A percentile compares a stretch with the other conserved stretches of the same genome.
Evolutionary conservation across 35 echinoderm and acorn worm species (phyloP).

Genomic region (Apostichopus californicus): DNA sequence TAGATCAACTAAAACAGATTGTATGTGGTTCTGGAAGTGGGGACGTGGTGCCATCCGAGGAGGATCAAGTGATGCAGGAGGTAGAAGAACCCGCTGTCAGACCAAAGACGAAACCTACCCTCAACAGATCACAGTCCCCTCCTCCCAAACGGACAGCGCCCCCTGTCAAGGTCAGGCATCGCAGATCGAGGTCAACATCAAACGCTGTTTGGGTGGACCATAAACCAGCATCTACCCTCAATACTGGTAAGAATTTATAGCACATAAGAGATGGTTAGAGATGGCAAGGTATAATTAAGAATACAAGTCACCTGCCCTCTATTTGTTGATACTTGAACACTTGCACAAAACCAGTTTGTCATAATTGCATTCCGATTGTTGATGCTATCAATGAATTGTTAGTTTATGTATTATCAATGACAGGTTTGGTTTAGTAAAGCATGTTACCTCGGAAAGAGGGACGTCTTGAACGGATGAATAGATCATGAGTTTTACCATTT

Average conservation of each 20-base stretch:
- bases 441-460: too few relatives aligned
- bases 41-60: not conserved
- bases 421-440: too few relatives aligned
- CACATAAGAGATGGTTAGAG: too few relatives aligned
- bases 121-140: conserved; percentile 80
- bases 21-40: conserved; percentile 69
- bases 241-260: conserved; percentile 68
- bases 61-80: not conserved
- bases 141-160: conserved; percentile 58
- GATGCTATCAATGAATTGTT: too few relatives aligned
- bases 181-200: conserved; percentile 80
- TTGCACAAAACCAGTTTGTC: too few relatives aligned
- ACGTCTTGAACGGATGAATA: too few relatives aligned
- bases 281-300: too few relatives aligned
- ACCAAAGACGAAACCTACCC: conserved; percentile 37
- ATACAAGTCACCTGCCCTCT: too few relatives aligned
- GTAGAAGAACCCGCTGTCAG: conserved; percentile 6
- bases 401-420: too few relatives aligned
- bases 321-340: too few relatives aligned
- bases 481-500: too few relatives aligned
- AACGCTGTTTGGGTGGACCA: conserved; percentile 90
- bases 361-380: too few relatives aligned
- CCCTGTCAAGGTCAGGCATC: conserved; percentile 85
- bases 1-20: conserved; percentile 95
- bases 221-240: conserved; percentile 77